These are phyloP conservation scores for Gymnothorax javanicus DNA, from an alignment of 2,797 vertebrate species.

Conservation along the genomic window DNA sequence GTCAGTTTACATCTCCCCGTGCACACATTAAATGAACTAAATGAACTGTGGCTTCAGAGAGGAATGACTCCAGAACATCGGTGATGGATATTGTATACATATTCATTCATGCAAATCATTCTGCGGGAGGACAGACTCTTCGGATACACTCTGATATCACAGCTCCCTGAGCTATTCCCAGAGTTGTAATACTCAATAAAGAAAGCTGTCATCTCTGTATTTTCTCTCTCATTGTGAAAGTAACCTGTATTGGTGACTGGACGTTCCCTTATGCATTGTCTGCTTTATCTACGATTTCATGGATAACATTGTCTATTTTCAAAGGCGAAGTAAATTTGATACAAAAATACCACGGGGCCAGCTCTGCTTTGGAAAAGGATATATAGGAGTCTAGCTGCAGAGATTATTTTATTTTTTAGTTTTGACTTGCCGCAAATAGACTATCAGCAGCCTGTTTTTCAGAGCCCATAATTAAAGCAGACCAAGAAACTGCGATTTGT, in stretches of 20 bases:
- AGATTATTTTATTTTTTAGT: neutral
- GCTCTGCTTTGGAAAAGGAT: neutral
- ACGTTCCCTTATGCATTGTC: neutral
- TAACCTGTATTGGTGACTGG: neutral
- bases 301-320: neutral
- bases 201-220: neutral
- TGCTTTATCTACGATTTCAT: neutral
- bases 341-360: neutral
- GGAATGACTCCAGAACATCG: neutral
- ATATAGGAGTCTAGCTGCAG: neutral
- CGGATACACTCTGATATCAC: neutral
- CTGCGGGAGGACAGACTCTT: neutral
- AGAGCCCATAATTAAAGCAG: constrained; percentile 36
- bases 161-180: neutral
- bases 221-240: neutral
- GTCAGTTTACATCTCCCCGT: neutral
- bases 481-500: constrained; percentile 36
- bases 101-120: constrained; percentile 15
- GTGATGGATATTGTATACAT: neutral
- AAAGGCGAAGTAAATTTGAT: neutral
- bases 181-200: neutral
- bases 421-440: constrained; percentile 18
- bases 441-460: constrained; percentile 27
- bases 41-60: neutral
- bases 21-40: neutral